Conservation (phyloP, 2,797 vertebrate genomes). For the Botia almorhae region DNA sequence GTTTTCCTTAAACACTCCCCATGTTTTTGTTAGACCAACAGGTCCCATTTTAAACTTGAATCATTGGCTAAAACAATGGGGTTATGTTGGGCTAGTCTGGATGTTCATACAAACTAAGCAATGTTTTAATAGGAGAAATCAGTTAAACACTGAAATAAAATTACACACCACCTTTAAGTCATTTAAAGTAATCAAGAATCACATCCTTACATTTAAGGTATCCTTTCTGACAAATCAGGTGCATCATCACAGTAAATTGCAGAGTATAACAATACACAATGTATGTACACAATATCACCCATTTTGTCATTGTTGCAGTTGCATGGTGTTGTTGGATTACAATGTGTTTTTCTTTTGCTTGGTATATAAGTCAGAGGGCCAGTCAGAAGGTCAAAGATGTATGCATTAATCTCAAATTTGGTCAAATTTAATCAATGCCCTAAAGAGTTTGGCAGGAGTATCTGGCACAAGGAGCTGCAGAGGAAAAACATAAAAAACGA, state of each 20-base stretch:
- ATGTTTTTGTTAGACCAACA: background rate
- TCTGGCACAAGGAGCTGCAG: slow-evolving; percentile 36
- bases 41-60: background rate
- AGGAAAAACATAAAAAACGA: slow-evolving; percentile 27
- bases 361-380: slow-evolving; percentile 74
- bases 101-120: background rate
- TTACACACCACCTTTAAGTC: slow-evolving; percentile 23
- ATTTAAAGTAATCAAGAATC: background rate
- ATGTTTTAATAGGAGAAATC: slow-evolving; percentile 1
- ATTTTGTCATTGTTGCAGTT: slow-evolving; percentile 47
- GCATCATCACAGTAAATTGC: slow-evolving; percentile 72
- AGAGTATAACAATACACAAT: slow-evolving; percentile 71
- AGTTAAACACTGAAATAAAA: slow-evolving; percentile 1
- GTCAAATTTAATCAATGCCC: slow-evolving; percentile 18
- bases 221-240: slow-evolving; percentile 62
- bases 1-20: background rate
- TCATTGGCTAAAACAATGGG: background rate
- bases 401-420: slow-evolving; percentile 4
- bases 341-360: slow-evolving; percentile 40
- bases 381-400: slow-evolving; percentile 35
- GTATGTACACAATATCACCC: slow-evolving; percentile 69
- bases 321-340: slow-evolving; percentile 62
- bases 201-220: slow-evolving; percentile 33
- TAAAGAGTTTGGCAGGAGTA: slow-evolving; percentile 21
- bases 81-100: background rate